These are phyloP conservation scores for Embidobia sp. DNA, from an alignment of 2,888 invertebrate genomes.

Conservation along the genomic window DNA sequence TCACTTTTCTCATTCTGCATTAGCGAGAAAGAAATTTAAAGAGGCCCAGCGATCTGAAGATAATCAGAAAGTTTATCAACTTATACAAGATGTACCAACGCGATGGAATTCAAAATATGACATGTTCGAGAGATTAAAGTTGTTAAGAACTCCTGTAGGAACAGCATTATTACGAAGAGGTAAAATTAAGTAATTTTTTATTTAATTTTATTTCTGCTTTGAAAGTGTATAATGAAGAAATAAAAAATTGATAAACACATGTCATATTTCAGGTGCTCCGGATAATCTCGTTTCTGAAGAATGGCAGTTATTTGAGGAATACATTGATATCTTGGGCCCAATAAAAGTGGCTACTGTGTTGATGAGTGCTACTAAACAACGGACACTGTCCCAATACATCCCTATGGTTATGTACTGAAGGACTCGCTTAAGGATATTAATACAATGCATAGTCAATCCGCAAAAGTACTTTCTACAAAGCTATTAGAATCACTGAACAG, in stretches of 20 bases:
- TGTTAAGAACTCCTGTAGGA: background rate
- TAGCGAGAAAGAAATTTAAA: too few species aligned
- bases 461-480: too few species aligned
- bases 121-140: background rate
- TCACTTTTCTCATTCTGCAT: too few species aligned
- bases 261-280: background rate
- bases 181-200: background rate
- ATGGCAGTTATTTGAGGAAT: background rate
- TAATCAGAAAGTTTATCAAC: background rate
- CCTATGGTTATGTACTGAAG: background rate
- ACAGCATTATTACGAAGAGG: background rate
- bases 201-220: too few species aligned
- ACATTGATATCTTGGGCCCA: background rate
- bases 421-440: background rate
- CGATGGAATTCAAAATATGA: constrained; percentile 1
- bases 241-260: too few species aligned
- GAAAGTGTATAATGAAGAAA: too few species aligned
- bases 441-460: too few species aligned
- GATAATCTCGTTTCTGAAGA: background rate
- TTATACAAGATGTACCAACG: background rate
- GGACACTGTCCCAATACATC: background rate
- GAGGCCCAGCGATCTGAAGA: background rate
- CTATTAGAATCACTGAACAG: too few species aligned
- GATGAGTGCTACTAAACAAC: background rate
- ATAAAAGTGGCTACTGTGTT: background rate